Conservation (phyloP, 2,113 vertebrate species). For the Daboia siamensis region DNA sequence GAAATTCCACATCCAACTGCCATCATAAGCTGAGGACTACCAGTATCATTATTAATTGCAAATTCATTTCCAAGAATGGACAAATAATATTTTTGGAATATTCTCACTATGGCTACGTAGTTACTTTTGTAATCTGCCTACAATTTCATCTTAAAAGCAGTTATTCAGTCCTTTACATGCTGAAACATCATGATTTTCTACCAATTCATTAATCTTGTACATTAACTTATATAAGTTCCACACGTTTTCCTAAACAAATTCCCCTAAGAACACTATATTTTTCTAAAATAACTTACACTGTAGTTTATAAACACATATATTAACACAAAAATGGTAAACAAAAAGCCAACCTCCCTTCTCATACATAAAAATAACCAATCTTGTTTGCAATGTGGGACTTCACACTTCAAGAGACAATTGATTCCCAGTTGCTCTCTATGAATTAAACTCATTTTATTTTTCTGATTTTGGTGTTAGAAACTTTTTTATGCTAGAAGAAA, state of each 20-base stretch:
- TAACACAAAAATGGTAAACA: background rate
- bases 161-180: background rate
- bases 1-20: background rate
- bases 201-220: background rate
- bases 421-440: background rate
- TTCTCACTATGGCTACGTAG: background rate
- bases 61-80: background rate
- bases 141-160: background rate
- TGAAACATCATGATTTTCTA: background rate
- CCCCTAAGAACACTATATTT: background rate
- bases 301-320: background rate
- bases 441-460: background rate
- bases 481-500: background rate
- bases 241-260: background rate
- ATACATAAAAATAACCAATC: background rate
- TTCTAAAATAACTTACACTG: background rate
- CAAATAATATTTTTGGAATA: background rate
- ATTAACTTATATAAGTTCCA: background rate
- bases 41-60: background rate
- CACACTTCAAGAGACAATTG: background rate
- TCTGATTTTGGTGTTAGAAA: background rate
- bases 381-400: background rate
- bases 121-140: background rate
- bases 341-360: background rate
- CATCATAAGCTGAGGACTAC: background rate